Conservation (phyloP, 2,888 invertebrate genomes). For the Caenorhabditis sp. region DNA sequence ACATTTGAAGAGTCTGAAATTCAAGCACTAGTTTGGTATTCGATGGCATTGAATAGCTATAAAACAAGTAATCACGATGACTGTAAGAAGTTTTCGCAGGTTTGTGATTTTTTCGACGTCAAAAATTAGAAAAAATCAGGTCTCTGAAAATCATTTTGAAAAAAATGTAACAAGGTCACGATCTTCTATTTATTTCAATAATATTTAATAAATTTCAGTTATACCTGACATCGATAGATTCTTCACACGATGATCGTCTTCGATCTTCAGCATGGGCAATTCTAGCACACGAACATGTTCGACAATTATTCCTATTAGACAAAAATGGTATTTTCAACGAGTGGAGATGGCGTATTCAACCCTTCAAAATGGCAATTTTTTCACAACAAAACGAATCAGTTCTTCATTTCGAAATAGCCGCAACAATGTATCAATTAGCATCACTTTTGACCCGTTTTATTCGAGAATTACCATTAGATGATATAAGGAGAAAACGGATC, state of each 20-base stretch:
- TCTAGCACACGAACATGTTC: conserved; percentile 38
- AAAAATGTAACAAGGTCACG: too few species aligned
- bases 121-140: too few species aligned
- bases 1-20: conserved; percentile 19
- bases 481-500: conserved; percentile 13
- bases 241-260: conserved; percentile 15
- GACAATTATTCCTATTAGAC: conserved; percentile 39
- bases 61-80: conserved; percentile 18
- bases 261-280: conserved; percentile 47
- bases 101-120: conserved; percentile 6
- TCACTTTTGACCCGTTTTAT: conserved; percentile 40
- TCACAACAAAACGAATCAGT: conserved; percentile 38
- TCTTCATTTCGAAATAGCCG: conserved; percentile 44
- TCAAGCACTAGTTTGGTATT: conserved; percentile 40
- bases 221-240: conserved; percentile 5
- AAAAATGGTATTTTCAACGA: conserved; percentile 23
- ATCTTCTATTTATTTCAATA: neutral
- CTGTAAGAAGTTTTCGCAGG: conserved; percentile 25
- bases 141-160: too few species aligned
- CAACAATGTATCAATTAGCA: conserved; percentile 44
- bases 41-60: conserved; percentile 37
- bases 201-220: neutral
- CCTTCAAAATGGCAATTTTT: conserved; percentile 48
- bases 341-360: conserved; percentile 49
- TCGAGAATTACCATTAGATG: conserved; percentile 16